A percentile compares a stretch with the other conserved stretches of the same genome.
phyloP scores from a whole-genome alignment of 2,888 invertebrate species.

The Abscondita cerata region DNA sequence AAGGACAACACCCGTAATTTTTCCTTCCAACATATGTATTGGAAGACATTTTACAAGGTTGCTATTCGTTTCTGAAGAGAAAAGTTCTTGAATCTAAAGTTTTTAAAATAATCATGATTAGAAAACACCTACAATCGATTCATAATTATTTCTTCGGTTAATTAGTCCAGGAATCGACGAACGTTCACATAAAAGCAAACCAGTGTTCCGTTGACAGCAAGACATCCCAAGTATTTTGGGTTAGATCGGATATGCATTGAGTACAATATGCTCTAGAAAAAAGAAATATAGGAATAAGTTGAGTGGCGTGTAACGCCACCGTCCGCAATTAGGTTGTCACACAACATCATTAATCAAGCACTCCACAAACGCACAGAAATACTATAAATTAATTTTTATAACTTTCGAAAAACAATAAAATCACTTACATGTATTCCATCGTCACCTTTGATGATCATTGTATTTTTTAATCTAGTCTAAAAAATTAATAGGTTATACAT shows the following conservation, averaged over 20 bases:
- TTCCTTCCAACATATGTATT: conserved; percentile 15
- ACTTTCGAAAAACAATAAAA: conserved; percentile 13
- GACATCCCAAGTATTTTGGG: conserved; percentile 47
- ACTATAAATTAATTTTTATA: conserved; percentile 42
- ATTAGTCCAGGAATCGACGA: conserved; percentile 23
- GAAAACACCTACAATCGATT: too few relatives aligned
- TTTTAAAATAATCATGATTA: too few relatives aligned
- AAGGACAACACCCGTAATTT: conserved; percentile 62
- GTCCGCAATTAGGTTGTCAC: conserved; percentile 51
- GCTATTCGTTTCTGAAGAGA: conserved; percentile 18
- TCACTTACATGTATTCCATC: conserved; percentile 55
- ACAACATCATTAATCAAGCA: conserved; percentile 50
- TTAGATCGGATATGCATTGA: conserved; percentile 52
- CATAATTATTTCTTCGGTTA: conserved; percentile 29
- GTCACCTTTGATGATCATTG: conserved; percentile 52
- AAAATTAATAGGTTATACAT: conserved; percentile 1
- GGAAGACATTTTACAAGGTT: conserved; percentile 36
- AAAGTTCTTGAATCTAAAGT: conserved; percentile 41
- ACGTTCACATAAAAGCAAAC: conserved; percentile 52
- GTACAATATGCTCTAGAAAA: conserved; percentile 54
- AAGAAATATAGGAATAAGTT: conserved; percentile 5
- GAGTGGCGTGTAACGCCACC: conserved; percentile 40
- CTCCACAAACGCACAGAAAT: conserved; percentile 53
- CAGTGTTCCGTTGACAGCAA: conserved; percentile 51
- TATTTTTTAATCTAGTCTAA: conserved; percentile 45